Evolutionary conservation across 2,797 vertebrate species (phyloP).

Genomic region (Acanthornis magna): DNA sequence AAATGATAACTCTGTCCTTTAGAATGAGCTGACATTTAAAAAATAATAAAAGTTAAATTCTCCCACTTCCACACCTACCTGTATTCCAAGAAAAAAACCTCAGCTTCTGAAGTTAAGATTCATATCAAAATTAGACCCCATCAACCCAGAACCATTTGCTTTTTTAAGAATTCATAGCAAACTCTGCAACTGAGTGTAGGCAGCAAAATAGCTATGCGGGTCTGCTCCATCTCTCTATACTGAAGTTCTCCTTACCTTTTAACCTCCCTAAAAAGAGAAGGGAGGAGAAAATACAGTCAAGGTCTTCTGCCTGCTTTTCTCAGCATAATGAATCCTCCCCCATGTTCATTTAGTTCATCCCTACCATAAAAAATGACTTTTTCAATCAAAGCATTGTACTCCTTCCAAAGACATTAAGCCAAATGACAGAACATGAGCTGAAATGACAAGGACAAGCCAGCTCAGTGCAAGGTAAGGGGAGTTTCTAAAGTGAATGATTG

Average conservation of each 20-base stretch:
- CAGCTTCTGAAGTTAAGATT: neutral
- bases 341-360: constrained; percentile 52
- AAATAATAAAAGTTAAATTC: neutral
- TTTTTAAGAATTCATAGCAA: neutral
- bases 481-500: constrained; percentile 3
- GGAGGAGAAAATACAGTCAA: constrained; percentile 34
- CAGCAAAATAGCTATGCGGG: neutral
- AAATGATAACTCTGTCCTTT: constrained; percentile 28
- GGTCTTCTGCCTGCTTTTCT: constrained; percentile 44
- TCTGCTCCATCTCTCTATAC: neutral
- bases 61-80: neutral
- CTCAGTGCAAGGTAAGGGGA: constrained; percentile 12
- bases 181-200: neutral
- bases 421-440: constrained; percentile 40
- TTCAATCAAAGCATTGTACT: constrained; percentile 64
- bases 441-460: constrained; percentile 61
- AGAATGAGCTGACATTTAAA: constrained; percentile 38
- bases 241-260: constrained; percentile 16
- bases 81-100: neutral
- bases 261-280: constrained; percentile 26
- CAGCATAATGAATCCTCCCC: constrained; percentile 58
- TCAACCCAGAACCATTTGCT: neutral
- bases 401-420: constrained; percentile 66
- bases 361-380: constrained; percentile 57
- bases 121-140: neutral